Evolutionary conservation across 2,113 vertebrate genomes (phyloP), one percentile per base, ranked within the genome.

Genomic region (Pelecanoides urinatrix): DNA sequence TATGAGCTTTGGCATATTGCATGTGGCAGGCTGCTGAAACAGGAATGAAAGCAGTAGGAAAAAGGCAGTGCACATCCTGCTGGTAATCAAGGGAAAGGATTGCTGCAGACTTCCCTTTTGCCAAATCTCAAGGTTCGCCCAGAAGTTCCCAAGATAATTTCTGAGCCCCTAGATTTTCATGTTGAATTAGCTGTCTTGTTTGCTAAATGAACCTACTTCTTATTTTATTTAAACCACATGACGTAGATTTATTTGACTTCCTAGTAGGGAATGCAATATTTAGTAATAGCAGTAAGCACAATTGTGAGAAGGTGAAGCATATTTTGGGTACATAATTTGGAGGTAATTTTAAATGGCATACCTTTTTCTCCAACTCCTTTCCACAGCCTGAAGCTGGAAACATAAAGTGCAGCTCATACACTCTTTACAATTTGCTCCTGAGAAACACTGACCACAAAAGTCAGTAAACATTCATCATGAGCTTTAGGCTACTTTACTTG

Each of bases 11-110:
- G 97, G 86, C 91, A 97, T 97, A 98, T 96, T 97, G 88, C 91
- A 97, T 97, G 96, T 97, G 97, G 97, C 98, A 98, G 97, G 86
- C 80, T 97, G 93, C 86, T 98, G 96, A 98, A 97, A 98, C 97
- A 97, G 96, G 97, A 96, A 97, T 95, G 98, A 97, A 97, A 97
- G 97, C 94, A 94, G 95, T 38, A 96, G 84, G 88, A 94, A 97
- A 97, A 98, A 98, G 68, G 76, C 92, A 96, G 89, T 20, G 62
- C 32, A 67, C 94, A 93, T 97, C 82, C 89, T 95, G 71, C 29
- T 96, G 92, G 79, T 95, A 96, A 92, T 81, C 82, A 93, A 97
- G 90, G 52, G 79, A 82, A 84, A 40, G 21, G 62, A 77, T 58
- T 94, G 74, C 63, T 97, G 85, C 87, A 68, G 56, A 53, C 73